Conservation (phyloP, 2,797 vertebrate species). For the Nyctibius grandis region DNA sequence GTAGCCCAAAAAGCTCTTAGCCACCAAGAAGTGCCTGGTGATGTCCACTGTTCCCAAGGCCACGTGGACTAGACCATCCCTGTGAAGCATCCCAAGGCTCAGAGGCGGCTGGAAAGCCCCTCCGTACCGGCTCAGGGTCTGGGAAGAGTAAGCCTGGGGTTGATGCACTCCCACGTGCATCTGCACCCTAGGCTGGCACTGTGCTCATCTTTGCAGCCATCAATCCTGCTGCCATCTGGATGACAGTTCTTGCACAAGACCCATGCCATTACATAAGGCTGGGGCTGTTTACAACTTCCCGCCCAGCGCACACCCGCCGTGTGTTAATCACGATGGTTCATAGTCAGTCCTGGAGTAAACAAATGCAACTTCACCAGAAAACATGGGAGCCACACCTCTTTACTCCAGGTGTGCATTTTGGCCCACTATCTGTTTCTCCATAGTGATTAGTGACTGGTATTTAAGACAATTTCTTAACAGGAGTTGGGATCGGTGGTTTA, state of each 20-base stretch:
- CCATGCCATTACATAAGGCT: slow-evolving; percentile 46
- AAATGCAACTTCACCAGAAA: slow-evolving; percentile 59
- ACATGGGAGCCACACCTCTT: slow-evolving; percentile 14
- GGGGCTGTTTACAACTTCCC: slow-evolving; percentile 46
- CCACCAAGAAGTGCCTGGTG: neutral
- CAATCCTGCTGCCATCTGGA: slow-evolving; percentile 29
- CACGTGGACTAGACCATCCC: rapidly evolving
- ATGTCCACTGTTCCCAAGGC: neutral
- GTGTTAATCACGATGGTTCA: slow-evolving; percentile 36
- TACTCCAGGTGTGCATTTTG: slow-evolving; percentile 46
- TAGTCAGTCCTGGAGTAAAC: slow-evolving; percentile 36
- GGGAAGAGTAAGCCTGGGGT: neutral
- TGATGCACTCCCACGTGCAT: neutral
- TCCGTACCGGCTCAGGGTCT: neutral
- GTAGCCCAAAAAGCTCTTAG: neutral
- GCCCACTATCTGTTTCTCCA: slow-evolving; percentile 48
- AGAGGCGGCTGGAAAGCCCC: neutral
- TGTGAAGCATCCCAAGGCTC: neutral
- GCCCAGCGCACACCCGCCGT: slow-evolving; percentile 6
- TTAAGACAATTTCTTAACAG: slow-evolving; percentile 63
- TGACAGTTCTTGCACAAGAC: slow-evolving; percentile 52
- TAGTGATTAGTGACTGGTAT: slow-evolving; percentile 30
- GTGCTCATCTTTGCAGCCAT: neutral
- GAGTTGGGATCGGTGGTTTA: slow-evolving; percentile 27
- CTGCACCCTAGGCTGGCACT: neutral